A percentile compares a stretch with the other conserved stretches of the same genome.
Conservation (phyloP, 1,140 invertebrate genomes). For the Ptiloglossa arizonensis region DNA sequence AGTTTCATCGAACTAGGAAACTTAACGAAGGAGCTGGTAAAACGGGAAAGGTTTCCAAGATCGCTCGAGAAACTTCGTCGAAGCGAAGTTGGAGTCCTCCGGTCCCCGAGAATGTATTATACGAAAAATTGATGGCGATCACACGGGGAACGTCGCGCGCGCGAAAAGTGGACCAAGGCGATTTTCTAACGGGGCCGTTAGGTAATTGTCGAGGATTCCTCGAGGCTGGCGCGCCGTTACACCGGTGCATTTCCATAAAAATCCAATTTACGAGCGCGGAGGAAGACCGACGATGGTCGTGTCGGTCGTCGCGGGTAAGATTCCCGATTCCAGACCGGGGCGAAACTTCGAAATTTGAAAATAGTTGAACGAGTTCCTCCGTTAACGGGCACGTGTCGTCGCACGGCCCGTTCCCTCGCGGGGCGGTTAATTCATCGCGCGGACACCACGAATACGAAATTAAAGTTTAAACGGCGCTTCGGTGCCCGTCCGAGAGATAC, state of each 20-base stretch:
- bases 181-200: constrained; percentile 48
- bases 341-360: constrained; percentile 50
- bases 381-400: constrained; percentile 46
- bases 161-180: constrained; percentile 36
- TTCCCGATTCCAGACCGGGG: not conserved
- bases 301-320: constrained; percentile 2
- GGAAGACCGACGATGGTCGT: not conserved
- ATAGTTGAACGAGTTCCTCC: constrained; percentile 42
- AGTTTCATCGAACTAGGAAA: no score
- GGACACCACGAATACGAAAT: constrained; percentile 37
- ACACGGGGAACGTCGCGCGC: not conserved
- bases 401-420: constrained; percentile 38
- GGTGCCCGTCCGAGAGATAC: no score
- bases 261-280: constrained; percentile 30
- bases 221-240: constrained; percentile 22
- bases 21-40: no score
- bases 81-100: no score
- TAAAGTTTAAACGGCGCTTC: constrained; percentile 43
- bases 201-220: constrained; percentile 29
- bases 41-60: no score
- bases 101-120: not conserved
- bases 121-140: not conserved
- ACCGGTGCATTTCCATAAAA: constrained; percentile 45
- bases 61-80: no score
- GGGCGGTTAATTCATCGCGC: constrained; percentile 43